Percentiles rank a stretch among this genome's conserved stretches.
Evolutionary conservation across 2,797 vertebrate genomes (phyloP).

Genomic region (Avahi laniger): DNA sequence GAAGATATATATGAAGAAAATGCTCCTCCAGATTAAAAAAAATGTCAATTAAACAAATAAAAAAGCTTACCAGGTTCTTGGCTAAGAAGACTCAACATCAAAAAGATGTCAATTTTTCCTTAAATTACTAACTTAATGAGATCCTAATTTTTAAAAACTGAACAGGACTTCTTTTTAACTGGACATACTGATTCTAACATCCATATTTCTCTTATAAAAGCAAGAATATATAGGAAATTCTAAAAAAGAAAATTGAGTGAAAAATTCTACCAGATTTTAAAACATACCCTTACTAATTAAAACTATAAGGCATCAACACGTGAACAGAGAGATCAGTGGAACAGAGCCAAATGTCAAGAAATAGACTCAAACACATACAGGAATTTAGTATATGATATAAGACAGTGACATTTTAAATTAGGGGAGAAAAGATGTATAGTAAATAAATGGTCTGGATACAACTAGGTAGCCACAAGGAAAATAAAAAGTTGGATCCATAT

Average conservation of each 20-base stretch:
- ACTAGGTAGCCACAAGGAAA: background rate
- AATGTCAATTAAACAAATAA: background rate
- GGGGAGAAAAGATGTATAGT: background rate
- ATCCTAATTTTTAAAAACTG: background rate
- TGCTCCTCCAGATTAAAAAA: background rate
- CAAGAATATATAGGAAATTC: background rate
- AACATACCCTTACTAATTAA: background rate
- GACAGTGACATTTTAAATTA: background rate
- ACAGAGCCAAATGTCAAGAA: background rate
- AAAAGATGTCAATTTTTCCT: background rate
- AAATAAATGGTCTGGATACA: background rate
- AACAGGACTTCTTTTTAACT: background rate
- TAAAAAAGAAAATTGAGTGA: background rate
- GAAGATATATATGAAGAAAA: background rate
- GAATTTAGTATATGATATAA: background rate
- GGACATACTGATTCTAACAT: background rate
- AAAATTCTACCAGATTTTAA: slow-evolving; percentile 32
- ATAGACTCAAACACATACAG: background rate
- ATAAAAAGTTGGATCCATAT: background rate
- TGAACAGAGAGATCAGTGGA: background rate
- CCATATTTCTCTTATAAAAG: background rate
- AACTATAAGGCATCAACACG: background rate
- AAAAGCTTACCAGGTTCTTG: background rate
- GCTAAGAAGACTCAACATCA: background rate
- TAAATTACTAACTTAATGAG: background rate